Percentiles rank a stretch among this genome's conserved stretches.
Conservation (phyloP, 2,888 invertebrate genomes). For the Stenodema calcarata region DNA sequence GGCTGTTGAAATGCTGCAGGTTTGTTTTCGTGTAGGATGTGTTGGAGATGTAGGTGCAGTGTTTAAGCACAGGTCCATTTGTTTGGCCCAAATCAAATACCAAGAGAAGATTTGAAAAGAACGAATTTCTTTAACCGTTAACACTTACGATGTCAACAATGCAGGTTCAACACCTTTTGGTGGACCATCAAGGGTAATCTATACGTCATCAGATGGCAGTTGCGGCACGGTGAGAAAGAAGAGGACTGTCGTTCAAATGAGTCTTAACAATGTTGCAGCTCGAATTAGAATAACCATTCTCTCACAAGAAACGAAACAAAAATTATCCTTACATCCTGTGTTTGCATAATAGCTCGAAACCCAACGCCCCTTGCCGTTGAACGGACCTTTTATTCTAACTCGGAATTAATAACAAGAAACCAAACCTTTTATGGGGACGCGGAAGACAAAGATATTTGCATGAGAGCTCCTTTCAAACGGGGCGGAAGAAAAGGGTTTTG, state of each 20-base stretch:
- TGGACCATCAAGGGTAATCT: too few species aligned
- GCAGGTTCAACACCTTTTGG: too few species aligned
- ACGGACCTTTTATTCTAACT: neutral
- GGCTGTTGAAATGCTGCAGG: too few species aligned
- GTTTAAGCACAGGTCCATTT: too few species aligned
- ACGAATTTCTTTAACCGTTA: too few species aligned
- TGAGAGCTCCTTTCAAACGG: neutral
- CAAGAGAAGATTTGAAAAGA: too few species aligned
- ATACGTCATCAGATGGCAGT: neutral
- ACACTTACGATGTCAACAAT: too few species aligned
- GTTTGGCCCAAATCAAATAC: too few species aligned
- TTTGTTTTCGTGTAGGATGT: too few species aligned
- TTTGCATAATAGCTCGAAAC: slow-evolving; percentile 5
- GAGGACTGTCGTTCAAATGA: neutral
- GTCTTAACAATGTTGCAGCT: neutral
- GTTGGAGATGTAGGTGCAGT: too few species aligned
- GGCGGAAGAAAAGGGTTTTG: neutral
- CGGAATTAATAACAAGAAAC: slow-evolving; percentile 5
- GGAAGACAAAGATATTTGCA: slow-evolving; percentile 29
- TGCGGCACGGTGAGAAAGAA: neutral
- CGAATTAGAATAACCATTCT: slow-evolving; percentile 8
- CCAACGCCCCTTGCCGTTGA: neutral
- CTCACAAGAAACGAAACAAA: slow-evolving; percentile 23
- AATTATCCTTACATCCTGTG: neutral
- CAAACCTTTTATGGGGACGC: neutral